Evolutionary conservation across 2,888 invertebrate species (phyloP), one percentile per base, ranked within the genome.

Genomic region (Pycnomerus fuliginosus): DNA sequence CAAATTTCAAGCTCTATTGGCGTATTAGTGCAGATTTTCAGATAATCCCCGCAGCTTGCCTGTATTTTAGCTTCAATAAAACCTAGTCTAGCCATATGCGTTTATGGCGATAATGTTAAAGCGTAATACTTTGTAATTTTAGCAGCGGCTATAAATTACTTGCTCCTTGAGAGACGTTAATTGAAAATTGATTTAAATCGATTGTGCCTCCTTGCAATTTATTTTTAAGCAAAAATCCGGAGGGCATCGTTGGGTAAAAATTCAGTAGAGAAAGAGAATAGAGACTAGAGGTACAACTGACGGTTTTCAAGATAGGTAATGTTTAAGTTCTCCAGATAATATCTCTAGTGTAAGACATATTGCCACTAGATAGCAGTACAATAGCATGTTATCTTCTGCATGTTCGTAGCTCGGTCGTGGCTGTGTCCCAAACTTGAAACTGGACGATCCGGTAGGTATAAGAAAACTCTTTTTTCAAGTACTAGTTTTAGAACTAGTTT

Each of bases 1-100:
- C 69, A 69, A 68, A 69, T 69, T 69, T 69, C 65, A 67, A 68
- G 67, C 68, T 66, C 67, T 65, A 69, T 69, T 68, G 68, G 66
- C 66, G 67, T 67, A 69, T 69, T 69, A 69, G 65, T 59, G 56
- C 65, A 67, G 68, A 68, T 69, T 69, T 67, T 45, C 56, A 55
- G 67, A 67, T 69, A 67, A 69, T 68, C 67, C 8, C 8, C 65
- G 22, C 25, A 25, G 34, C 43, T 43, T 35, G 5, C 20, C 5
- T n/a, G n/a, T n/a, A n/a, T n/a, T n/a, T n/a, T n/a, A n/a, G n/a
- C n/a, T n/a, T n/a, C n/a, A n/a, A n/a, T n/a, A n/a, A n/a, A n/a
- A n/a, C n/a, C n/a, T n/a, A n/a, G n/a, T n/a, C n/a, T n/a, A n/a
- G n/a, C n/a, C n/a, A n/a, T n/a, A n/a, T n/a, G n/a, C n/a, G n/a